phyloP scores from a whole-genome alignment of 1,140 invertebrate genomes.

The Penaeus indicus region DNA sequence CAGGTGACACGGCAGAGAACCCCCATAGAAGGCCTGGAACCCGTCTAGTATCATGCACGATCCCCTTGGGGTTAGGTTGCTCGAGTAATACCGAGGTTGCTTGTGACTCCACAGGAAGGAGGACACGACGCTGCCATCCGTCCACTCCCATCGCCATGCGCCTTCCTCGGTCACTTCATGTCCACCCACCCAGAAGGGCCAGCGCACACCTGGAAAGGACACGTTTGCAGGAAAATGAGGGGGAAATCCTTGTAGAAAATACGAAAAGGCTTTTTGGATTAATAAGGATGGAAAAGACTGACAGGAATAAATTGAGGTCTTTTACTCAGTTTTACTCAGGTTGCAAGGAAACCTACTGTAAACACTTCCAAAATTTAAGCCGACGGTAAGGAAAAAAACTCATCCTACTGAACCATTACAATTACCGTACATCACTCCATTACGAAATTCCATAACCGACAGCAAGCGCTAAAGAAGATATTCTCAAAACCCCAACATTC shows the following conservation, averaged over 20 bases:
- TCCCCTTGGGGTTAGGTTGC: background rate
- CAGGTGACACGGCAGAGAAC: slow-evolving; percentile 41
- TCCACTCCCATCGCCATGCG: slow-evolving; percentile 21
- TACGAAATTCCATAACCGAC: no score
- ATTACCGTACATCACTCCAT: no score
- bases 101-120: slow-evolving; percentile 27
- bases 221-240: background rate
- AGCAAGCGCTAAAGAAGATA: no score
- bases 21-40: slow-evolving; percentile 30
- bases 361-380: no score
- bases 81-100: slow-evolving; percentile 15
- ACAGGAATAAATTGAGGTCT: no score
- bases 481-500: no score
- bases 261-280: no score
- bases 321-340: no score
- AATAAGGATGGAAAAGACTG: no score
- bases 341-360: no score
- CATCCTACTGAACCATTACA: no score
- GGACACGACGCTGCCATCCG: background rate
- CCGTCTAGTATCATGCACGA: slow-evolving; percentile 46
- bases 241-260: background rate
- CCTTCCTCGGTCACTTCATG: background rate
- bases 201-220: slow-evolving; percentile 14
- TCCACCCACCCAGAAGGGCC: slow-evolving; percentile 54
- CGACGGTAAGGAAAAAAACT: no score